Conservation (phyloP, 2,797 vertebrate species). For the Enteromius radiatus region DNA sequence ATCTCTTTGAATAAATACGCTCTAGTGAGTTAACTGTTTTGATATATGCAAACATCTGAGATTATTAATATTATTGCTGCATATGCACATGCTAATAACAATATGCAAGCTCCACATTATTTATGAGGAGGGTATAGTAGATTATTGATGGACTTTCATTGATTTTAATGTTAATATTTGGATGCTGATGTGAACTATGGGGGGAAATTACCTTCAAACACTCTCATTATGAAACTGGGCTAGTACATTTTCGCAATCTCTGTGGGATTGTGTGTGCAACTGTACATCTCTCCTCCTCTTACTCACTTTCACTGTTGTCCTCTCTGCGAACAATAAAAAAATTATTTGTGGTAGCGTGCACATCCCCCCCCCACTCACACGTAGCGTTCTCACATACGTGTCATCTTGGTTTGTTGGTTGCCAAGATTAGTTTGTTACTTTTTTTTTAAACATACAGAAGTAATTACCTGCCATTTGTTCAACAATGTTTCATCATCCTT, state of each 20-base stretch:
- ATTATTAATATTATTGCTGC: background rate
- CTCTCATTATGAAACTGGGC: conserved; percentile 36
- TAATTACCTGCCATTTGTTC: background rate
- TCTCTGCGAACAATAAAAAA: conserved; percentile 5
- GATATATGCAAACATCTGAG: background rate
- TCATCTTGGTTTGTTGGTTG: conserved; percentile 46
- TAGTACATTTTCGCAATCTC: background rate
- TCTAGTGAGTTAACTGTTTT: conserved; percentile 11
- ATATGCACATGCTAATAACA: background rate
- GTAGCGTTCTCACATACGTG: conserved; percentile 41
- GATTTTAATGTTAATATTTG: background rate
- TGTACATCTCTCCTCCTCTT: background rate
- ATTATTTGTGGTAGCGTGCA: conserved; percentile 5
- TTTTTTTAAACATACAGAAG: background rate
- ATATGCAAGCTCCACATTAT: background rate
- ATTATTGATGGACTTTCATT: background rate
- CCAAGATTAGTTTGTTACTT: conserved; percentile 44
- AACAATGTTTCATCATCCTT: conserved; percentile 63
- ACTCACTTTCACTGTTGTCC: conserved; percentile 11
- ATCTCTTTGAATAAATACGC: background rate
- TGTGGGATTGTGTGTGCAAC: conserved; percentile 8
- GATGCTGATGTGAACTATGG: background rate
- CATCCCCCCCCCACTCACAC: conserved; percentile 18
- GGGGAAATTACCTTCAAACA: background rate
- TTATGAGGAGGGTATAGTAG: background rate